A percentile compares a stretch with the other conserved stretches of the same genome.
Evolutionary conservation across 1,140 invertebrate genomes (phyloP).

Genomic region (Drosophila punjabiensis): DNA sequence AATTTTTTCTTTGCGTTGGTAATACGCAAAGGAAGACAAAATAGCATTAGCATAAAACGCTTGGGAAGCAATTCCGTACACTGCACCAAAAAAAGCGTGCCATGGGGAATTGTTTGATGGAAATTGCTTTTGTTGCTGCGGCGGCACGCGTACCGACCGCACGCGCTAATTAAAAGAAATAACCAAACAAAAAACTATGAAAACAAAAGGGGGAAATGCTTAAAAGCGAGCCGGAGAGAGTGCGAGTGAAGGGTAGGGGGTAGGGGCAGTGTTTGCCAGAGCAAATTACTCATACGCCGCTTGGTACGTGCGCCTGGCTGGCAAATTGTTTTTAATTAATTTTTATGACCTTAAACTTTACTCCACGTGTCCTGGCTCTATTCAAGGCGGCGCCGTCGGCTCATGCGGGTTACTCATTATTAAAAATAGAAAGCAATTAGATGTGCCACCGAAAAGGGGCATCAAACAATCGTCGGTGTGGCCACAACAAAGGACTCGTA

Average conservation of each 20-base stretch:
- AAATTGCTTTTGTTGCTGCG: slow-evolving; percentile 17
- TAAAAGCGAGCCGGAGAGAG: not conserved
- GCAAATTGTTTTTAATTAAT: slow-evolving; percentile 79
- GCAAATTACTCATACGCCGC: slow-evolving; percentile 64
- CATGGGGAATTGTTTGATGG: slow-evolving; percentile 37
- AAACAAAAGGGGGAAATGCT: slow-evolving; percentile 24
- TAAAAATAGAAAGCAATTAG: slow-evolving; percentile 68
- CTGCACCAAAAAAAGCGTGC: slow-evolving; percentile 56
- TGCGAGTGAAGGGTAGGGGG: not conserved
- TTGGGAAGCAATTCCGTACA: slow-evolving; percentile 42
- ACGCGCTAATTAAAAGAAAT: slow-evolving; percentile 78
- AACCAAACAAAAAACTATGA: slow-evolving; percentile 57
- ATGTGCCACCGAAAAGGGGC: slow-evolving; percentile 43
- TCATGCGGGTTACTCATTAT: slow-evolving; percentile 30
- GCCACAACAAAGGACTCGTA: slow-evolving; percentile 19
- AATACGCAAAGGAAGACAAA: slow-evolving; percentile 44
- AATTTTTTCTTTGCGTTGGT: slow-evolving; percentile 43
- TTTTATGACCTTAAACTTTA: slow-evolving; percentile 70
- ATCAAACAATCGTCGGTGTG: slow-evolving; percentile 8
- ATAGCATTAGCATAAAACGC: slow-evolving; percentile 69
- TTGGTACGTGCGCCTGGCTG: slow-evolving; percentile 62
- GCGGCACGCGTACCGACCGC: slow-evolving; percentile 50
- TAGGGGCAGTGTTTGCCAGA: slow-evolving; percentile 3
- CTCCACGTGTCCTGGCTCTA: slow-evolving; percentile 22
- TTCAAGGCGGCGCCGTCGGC: slow-evolving; percentile 25